A percentile compares a stretch with the other conserved stretches of the same genome.
phyloP scores from a whole-genome alignment of 2,113 vertebrate genomes.

The Esox niger region DNA sequence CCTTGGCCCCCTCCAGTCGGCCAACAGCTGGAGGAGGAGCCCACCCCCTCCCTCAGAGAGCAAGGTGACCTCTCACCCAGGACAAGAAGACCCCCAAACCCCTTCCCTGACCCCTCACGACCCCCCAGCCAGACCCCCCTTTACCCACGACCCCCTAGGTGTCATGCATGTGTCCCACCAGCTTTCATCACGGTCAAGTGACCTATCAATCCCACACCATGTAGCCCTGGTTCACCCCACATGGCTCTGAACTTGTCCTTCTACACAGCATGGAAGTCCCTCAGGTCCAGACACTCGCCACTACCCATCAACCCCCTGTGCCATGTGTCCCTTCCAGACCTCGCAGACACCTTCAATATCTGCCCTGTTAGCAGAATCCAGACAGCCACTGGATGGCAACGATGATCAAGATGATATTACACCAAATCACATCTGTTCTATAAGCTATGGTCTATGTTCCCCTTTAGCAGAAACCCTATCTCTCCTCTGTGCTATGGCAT shows the following conservation, averaged over 20 bases:
- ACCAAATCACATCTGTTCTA: neutral
- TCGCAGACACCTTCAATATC: conserved; percentile 12
- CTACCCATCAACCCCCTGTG: conserved; percentile 10
- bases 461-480: no score
- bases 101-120: neutral
- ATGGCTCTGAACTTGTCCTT: neutral
- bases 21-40: conserved; percentile 70
- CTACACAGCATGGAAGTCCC: neutral
- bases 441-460: no score
- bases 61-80: conserved; percentile 71
- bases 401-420: no score
- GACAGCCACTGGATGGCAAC: neutral
- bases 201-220: no score
- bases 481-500: neutral
- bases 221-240: neutral
- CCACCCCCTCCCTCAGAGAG: conserved; percentile 55
- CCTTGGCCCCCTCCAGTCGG: conserved; percentile 73
- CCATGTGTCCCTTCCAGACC: neutral
- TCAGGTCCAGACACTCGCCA: neutral
- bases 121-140: conserved; percentile 15
- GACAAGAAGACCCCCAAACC: conserved; percentile 8
- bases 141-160: no score
- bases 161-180: conserved; percentile 23
- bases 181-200: conserved; percentile 4
- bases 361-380: neutral